A percentile compares a stretch with the other conserved stretches of the same genome.
Conservation (phyloP, 2,888 invertebrate genomes). For the Drosophila kuntzei region DNA sequence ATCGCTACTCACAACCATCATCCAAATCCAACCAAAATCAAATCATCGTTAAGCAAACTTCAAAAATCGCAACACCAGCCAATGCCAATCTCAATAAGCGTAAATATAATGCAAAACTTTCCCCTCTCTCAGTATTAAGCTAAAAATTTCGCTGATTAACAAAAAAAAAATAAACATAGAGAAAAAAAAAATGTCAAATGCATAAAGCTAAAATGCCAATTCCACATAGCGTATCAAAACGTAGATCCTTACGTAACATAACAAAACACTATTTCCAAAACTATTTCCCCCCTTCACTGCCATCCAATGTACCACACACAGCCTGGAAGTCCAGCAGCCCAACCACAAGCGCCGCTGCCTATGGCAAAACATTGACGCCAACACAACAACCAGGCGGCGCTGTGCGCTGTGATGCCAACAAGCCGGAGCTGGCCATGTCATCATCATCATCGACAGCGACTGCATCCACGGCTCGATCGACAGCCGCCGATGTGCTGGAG, state of each 20-base stretch:
- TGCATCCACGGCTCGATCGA: conserved; percentile 79
- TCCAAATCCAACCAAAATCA: conserved; percentile 56
- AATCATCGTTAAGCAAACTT: conserved; percentile 77
- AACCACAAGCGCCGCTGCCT: conserved; percentile 65
- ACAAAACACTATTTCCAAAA: conserved; percentile 80
- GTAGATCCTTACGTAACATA: conserved; percentile 77
- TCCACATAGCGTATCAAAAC: conserved; percentile 65
- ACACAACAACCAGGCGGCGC: conserved; percentile 69
- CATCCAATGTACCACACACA: conserved; percentile 64
- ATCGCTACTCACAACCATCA: conserved; percentile 80
- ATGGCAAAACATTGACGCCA: conserved; percentile 71
- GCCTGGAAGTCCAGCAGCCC: conserved; percentile 82
- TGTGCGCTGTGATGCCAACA: conserved; percentile 60
- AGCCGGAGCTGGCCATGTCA: conserved; percentile 52
- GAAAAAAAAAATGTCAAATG: conserved; percentile 19
- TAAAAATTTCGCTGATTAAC: conserved; percentile 40
- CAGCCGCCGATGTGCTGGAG: conserved; percentile 91
- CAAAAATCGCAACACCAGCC: conserved; percentile 68
- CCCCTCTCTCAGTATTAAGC: conserved; percentile 61
- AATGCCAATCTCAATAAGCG: conserved; percentile 71
- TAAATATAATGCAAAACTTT: conserved; percentile 73
- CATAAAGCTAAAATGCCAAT: conserved; percentile 51
- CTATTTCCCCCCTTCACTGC: conserved; percentile 79
- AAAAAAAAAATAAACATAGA: conserved; percentile 19
- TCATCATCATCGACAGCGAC: conserved; percentile 76